Base-by-base conservation (phyloP, 2,888 invertebrate genomes). In the Sarcophaga caerulescens region DNA sequence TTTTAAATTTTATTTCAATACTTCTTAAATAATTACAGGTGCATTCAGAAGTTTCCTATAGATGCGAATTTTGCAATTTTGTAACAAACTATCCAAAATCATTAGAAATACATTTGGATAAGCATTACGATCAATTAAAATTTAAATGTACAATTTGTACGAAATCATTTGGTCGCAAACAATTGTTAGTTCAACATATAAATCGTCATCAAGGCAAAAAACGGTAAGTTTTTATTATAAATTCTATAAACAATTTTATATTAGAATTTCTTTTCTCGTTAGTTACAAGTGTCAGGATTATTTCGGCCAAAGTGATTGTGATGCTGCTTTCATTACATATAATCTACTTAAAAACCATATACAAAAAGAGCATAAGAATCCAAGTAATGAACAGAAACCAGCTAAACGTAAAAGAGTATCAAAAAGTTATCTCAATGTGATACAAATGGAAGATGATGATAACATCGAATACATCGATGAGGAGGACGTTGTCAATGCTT, bases 1-100 rank as follows among this genome's bases (percentile, higher is more conserved):
- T 21, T 21, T 4, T 19, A 71, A 47, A 71, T 35, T 21, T 80
- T 62, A 5, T 59, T 12, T 59, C 1, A 35, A 8, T 57, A 35
- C 1, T 60, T 12, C 14, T 19, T 21, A 8, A 14, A 10, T 57
- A 17, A 68, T 45, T 66, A 6, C 25, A 92, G 90, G 81, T 89
- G 11, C 92, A 92, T 80, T 74, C 88, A 0, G 85, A 90, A 44
- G 87, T 86, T 6, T 23, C 81, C 2, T 92, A 85, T 19, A 89
- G 88, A 57, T 92, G 92, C 52, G 85, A 89, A 0, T 73, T 90
- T 25, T 93, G 93, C 73, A 88, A 88, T 23, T 93, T 92, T 62
- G 88, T 80, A 25, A 90, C 93, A 0, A 89, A 88, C 19, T 92
- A 93, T 81, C 90, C 90, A 8, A 88, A 90, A 21, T 92, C 93